Evolutionary conservation across 2,113 vertebrate genomes (phyloP).

Genomic region (Aythya baeri): DNA sequence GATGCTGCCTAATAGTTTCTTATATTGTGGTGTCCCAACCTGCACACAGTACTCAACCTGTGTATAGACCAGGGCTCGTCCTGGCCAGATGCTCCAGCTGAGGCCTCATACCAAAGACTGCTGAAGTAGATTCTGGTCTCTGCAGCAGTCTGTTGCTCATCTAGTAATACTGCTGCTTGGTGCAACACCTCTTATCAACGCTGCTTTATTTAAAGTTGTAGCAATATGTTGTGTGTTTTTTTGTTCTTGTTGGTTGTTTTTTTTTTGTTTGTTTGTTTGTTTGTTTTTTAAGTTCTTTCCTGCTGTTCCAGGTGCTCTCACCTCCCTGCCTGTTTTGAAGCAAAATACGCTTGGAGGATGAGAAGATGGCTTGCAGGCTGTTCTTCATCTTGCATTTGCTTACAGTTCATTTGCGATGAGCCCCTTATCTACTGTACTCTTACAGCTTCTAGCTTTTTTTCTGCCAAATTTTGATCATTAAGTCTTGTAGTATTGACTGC

Average conservation of each 20-base stretch:
- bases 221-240: neutral
- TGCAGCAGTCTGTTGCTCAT: neutral
- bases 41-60: neutral
- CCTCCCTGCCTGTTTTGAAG: neutral
- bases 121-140: neutral
- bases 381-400: neutral
- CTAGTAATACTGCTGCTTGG: neutral
- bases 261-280: too few relatives aligned
- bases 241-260: too few relatives aligned
- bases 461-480: neutral
- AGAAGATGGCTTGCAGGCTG: neutral
- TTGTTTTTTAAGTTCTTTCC: too few relatives aligned
- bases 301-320: too few relatives aligned
- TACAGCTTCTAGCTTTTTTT: neutral
- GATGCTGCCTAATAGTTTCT: too few relatives aligned
- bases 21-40: too few relatives aligned
- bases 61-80: accelerated
- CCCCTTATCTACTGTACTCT: neutral
- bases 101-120: neutral
- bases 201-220: neutral
- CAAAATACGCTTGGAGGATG: accelerated
- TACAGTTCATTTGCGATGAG: neutral
- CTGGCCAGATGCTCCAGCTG: neutral
- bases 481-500: neutral
- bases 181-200: accelerated